These are phyloP conservation scores for Dendrocopos noguchii DNA, from an alignment of 2,113 vertebrate genomes.

Conservation along the genomic window DNA sequence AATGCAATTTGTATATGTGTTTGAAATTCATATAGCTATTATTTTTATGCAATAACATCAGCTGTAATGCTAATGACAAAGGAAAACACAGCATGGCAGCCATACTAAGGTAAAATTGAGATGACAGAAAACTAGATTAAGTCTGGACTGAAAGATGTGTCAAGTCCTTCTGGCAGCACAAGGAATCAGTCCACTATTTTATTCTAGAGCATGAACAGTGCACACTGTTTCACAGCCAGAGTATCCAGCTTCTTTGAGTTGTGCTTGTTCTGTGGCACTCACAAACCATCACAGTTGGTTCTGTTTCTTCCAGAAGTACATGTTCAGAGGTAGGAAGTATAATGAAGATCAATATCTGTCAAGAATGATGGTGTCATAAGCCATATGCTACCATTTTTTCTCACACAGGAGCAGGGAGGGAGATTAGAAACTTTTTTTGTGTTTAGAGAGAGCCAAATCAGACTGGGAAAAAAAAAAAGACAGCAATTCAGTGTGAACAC, in stretches of 20 bases:
- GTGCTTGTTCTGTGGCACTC: neutral
- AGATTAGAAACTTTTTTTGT: neutral
- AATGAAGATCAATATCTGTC: neutral
- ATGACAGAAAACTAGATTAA: neutral
- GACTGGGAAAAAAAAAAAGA: neutral
- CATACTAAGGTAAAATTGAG: neutral
- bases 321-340: accelerated
- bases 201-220: neutral
- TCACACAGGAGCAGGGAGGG: neutral
- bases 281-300: neutral
- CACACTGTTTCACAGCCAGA: neutral
- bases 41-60: neutral
- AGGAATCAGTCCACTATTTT: neutral
- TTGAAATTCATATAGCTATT: neutral
- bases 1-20: neutral
- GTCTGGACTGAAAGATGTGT: neutral
- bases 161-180: neutral
- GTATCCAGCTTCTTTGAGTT: neutral
- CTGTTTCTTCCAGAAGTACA: neutral
- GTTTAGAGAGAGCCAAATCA: neutral
- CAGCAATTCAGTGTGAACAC: neutral
- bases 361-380: neutral
- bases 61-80: neutral
- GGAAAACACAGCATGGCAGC: neutral
- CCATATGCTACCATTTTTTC: neutral